Percentiles rank a stretch among this genome's conserved stretches.
Evolutionary conservation across 2,888 invertebrate species (phyloP).

Genomic region (Chaitophorus viminalis): DNA sequence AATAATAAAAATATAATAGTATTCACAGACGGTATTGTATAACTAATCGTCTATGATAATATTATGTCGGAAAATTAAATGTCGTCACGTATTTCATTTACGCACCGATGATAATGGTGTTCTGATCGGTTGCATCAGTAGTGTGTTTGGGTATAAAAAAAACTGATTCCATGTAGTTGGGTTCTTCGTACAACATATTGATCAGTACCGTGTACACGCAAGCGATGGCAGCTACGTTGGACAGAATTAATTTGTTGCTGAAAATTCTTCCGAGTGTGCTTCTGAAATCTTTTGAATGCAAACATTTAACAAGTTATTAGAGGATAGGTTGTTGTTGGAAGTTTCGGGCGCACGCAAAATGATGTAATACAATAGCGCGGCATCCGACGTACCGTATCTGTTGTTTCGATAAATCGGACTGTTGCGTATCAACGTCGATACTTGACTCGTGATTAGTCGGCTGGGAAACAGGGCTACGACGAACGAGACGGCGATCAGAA

Average conservation of each 20-base stretch:
- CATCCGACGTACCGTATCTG: conserved; percentile 52
- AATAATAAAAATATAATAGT: neutral
- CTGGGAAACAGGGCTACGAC: conserved; percentile 62
- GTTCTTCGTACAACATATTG: conserved; percentile 72
- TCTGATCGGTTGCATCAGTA: conserved; percentile 49
- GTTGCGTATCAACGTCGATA: conserved; percentile 46
- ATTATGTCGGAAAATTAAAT: neutral
- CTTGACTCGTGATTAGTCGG: conserved; percentile 40
- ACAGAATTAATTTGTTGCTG: conserved; percentile 71
- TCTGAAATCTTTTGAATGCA: conserved; percentile 35
- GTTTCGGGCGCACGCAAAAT: neutral
- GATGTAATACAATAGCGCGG: neutral
- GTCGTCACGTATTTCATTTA: neutral
- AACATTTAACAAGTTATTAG: too few species aligned
- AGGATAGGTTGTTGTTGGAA: neutral
- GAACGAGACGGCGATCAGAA: conserved; percentile 52
- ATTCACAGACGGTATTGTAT: neutral
- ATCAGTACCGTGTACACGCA: conserved; percentile 70
- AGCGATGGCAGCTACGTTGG: conserved; percentile 70
- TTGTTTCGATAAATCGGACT: conserved; percentile 55
- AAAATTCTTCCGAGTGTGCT: conserved; percentile 69
- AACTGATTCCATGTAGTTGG: conserved; percentile 72
- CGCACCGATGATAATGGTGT: conserved; percentile 49
- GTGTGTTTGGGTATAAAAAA: conserved; percentile 69
- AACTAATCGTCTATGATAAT: too few species aligned